These are phyloP conservation scores for Microplitis manilae DNA, from an alignment of 2,888 invertebrate species.

Conservation along the genomic window DNA sequence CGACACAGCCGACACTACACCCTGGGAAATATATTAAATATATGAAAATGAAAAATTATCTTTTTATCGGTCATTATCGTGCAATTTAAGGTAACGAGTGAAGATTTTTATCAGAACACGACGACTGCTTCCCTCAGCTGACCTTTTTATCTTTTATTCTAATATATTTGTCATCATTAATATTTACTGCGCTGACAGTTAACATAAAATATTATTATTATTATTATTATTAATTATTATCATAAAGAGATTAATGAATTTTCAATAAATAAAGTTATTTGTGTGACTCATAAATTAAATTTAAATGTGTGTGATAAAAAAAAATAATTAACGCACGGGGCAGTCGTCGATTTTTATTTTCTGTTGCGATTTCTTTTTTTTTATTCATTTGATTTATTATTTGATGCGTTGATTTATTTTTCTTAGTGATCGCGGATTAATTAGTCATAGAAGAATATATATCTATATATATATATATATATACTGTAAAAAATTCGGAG, in stretches of 20 bases:
- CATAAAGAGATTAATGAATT: not conserved
- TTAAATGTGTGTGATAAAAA: too few species aligned
- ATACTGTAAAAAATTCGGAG: too few species aligned
- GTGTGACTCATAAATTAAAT: not conserved
- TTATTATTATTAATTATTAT: not conserved
- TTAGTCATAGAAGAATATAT: too few species aligned
- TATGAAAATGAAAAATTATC: constrained; percentile 18
- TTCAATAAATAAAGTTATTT: too few species aligned
- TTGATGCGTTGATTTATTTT: too few species aligned
- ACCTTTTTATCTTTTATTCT: constrained; percentile 1
- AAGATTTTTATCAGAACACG: constrained; percentile 54
- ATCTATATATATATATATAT: too few species aligned
- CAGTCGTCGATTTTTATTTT: too few species aligned
- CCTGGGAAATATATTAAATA: not conserved
- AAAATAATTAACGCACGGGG: too few species aligned
- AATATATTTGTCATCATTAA: not conserved
- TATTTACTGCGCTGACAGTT: not conserved
- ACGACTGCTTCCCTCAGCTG: constrained; percentile 33
- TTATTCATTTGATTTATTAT: too few species aligned
- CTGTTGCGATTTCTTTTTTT: too few species aligned
- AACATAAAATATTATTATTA: not conserved
- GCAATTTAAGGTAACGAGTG: constrained; percentile 59
- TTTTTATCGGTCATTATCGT: constrained; percentile 60
- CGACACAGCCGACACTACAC: not conserved
- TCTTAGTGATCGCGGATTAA: too few species aligned